phyloP scores from a whole-genome alignment of 2,113 vertebrate genomes.

The Mobula hypostoma region DNA sequence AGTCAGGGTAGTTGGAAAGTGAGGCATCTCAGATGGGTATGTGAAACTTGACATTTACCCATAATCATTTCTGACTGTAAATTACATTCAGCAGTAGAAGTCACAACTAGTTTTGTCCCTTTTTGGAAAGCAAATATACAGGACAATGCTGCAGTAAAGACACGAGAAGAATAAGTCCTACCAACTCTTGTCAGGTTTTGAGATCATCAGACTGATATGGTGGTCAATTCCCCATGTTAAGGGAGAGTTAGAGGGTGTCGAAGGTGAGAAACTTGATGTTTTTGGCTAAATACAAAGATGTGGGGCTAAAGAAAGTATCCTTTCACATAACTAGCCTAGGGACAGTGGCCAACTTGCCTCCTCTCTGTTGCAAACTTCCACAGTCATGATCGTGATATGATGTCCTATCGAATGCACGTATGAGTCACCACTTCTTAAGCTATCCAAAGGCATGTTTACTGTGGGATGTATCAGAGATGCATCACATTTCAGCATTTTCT shows the following conservation, averaged over 20 bases:
- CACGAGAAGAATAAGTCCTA: background rate
- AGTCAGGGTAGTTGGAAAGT: background rate
- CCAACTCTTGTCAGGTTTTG: background rate
- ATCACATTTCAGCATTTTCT: background rate
- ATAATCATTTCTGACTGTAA: background rate
- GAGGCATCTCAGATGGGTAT: background rate
- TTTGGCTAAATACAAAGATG: background rate
- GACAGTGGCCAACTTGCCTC: background rate
- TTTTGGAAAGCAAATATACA: background rate
- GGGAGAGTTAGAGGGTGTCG: background rate
- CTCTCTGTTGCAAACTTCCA: too few relatives aligned
- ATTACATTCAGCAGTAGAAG: background rate
- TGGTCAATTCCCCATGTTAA: background rate
- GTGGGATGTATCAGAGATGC: background rate
- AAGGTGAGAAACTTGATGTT: background rate
- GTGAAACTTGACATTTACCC: background rate
- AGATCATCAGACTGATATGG: background rate
- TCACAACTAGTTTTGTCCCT: background rate
- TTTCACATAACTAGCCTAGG: too few relatives aligned
- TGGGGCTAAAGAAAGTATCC: too few relatives aligned
- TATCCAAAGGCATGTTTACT: background rate
- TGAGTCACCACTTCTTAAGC: background rate
- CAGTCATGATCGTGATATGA: background rate
- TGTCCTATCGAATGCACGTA: background rate
- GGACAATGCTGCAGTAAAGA: background rate